A percentile compares a stretch with the other conserved stretches of the same genome.
Evolutionary conservation across 2,797 vertebrate species (phyloP).

Genomic region (Acipenser oxyrinchus): DNA sequence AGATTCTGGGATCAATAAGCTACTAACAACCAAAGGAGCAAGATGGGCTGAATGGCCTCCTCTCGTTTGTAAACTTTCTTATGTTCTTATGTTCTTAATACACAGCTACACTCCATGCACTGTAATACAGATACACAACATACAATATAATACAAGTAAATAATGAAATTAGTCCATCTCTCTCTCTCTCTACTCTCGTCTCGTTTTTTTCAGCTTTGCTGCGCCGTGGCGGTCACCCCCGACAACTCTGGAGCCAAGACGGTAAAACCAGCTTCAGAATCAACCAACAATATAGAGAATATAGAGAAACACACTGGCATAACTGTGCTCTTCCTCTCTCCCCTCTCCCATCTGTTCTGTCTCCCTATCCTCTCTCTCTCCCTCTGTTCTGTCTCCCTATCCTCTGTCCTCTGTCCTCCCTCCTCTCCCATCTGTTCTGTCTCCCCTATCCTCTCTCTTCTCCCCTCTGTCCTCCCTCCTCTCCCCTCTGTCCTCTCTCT

Average conservation of each 20-base stretch:
- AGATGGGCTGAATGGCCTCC: too few relatives aligned
- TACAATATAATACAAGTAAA: background rate
- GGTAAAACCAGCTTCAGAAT: conserved; percentile 40
- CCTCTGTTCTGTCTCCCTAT: conserved; percentile 14
- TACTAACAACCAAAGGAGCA: too few relatives aligned
- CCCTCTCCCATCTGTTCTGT: background rate
- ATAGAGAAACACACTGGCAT: conserved; percentile 21
- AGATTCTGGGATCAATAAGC: too few relatives aligned
- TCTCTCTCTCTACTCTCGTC: background rate
- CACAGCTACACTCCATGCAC: too few relatives aligned
- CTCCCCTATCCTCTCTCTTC: conserved; percentile 16
- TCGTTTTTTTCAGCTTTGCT: conserved; percentile 49
- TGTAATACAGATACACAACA: too few relatives aligned
- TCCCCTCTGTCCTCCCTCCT: conserved; percentile 5
- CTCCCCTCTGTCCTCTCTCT: conserved; percentile 47
- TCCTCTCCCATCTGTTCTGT: background rate
- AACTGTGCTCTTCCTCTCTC: conserved; percentile 16
- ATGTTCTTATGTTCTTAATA: too few relatives aligned
- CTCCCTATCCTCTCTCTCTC: background rate
- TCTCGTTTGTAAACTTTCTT: too few relatives aligned
- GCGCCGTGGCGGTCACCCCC: conserved; percentile 56
- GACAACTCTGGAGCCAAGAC: conserved; percentile 59
- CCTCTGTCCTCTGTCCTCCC: conserved; percentile 1
- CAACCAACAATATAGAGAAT: conserved; percentile 8
- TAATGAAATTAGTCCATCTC: background rate